Evolutionary conservation across 2,113 vertebrate genomes (phyloP).

Genomic region (Speoplatyrhinus poulsoni): DNA sequence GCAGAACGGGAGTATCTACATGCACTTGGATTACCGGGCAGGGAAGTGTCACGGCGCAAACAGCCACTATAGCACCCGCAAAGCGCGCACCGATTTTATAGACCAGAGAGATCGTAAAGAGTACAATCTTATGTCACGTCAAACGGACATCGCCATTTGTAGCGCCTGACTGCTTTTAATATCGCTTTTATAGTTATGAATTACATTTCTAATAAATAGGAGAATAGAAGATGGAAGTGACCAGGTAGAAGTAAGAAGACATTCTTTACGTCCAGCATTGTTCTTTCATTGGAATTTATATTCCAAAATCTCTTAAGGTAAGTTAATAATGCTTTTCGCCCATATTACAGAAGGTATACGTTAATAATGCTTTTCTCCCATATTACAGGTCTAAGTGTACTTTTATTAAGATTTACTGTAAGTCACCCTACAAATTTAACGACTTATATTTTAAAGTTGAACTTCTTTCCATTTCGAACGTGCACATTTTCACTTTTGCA

Average conservation of each 20-base stretch:
- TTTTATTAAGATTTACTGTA: not conserved
- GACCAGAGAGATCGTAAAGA: not conserved
- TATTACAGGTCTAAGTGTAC: too few species aligned
- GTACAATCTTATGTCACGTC: constrained; percentile 14
- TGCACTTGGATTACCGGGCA: constrained; percentile 71
- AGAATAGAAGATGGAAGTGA: constrained; percentile 52
- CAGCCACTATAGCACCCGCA: constrained; percentile 29
- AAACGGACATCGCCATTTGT: not conserved
- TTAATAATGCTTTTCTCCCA: not conserved
- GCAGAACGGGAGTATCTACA: constrained; percentile 54
- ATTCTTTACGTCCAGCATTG: constrained; percentile 24
- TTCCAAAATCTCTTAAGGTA: constrained; percentile 41
- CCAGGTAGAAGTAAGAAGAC: constrained; percentile 19
- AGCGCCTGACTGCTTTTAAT: not conserved
- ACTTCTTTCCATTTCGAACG: not conserved
- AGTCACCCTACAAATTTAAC: too few species aligned
- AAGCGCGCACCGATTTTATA: constrained; percentile 22
- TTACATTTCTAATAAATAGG: constrained; percentile 44
- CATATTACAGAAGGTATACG: constrained; percentile 50
- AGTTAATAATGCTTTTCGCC: constrained; percentile 11
- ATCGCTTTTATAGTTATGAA: constrained; percentile 29
- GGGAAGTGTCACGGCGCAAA: constrained; percentile 57
- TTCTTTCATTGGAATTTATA: constrained; percentile 12
- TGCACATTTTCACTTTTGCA: not conserved
- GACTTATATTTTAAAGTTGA: not conserved